A percentile compares a stretch with the other conserved stretches of the same genome.
Conservation (phyloP, 2,888 invertebrate genomes). For the Drosophila niveifrons region DNA sequence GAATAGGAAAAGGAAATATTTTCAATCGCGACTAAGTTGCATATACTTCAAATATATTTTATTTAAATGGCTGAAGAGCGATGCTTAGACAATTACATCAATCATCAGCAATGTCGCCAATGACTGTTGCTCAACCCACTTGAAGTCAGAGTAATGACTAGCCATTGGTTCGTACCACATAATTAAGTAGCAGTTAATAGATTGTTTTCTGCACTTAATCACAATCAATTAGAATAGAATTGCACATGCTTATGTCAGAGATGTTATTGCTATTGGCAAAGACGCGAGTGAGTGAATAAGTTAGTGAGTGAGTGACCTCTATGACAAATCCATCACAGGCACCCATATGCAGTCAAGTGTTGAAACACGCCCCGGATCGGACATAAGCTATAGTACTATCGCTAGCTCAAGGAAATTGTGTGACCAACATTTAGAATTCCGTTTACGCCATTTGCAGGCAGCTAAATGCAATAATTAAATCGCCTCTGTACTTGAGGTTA, state of each 20-base stretch:
- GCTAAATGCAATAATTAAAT: constrained; percentile 59
- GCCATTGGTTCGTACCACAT: background rate
- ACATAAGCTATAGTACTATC: background rate
- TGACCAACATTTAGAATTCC: constrained; percentile 26
- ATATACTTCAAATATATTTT: too few relatives aligned
- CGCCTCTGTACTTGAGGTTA: constrained; percentile 41
- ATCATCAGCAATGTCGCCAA: constrained; percentile 7
- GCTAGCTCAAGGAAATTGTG: constrained; percentile 27
- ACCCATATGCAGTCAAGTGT: too few relatives aligned
- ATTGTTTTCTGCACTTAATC: constrained; percentile 25
- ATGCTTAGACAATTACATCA: constrained; percentile 17
- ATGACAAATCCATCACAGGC: constrained; percentile 22
- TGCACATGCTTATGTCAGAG: constrained; percentile 19
- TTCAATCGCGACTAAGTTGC: too few relatives aligned
- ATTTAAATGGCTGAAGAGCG: background rate
- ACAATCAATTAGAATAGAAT: constrained; percentile 36
- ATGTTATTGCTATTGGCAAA: constrained; percentile 7
- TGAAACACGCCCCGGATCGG: constrained; percentile 30
- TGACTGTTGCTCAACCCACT: constrained; percentile 9
- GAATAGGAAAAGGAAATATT: too few relatives aligned
- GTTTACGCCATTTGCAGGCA: constrained; percentile 32
- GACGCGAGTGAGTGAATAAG: background rate
- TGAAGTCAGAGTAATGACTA: background rate
- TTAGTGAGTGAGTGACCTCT: constrained; percentile 14
- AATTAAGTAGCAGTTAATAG: constrained; percentile 31